A percentile compares a stretch with the other conserved stretches of the same genome.
Evolutionary conservation across 2,113 vertebrate species (phyloP).

Genomic region (Dipodomys ordii): DNA sequence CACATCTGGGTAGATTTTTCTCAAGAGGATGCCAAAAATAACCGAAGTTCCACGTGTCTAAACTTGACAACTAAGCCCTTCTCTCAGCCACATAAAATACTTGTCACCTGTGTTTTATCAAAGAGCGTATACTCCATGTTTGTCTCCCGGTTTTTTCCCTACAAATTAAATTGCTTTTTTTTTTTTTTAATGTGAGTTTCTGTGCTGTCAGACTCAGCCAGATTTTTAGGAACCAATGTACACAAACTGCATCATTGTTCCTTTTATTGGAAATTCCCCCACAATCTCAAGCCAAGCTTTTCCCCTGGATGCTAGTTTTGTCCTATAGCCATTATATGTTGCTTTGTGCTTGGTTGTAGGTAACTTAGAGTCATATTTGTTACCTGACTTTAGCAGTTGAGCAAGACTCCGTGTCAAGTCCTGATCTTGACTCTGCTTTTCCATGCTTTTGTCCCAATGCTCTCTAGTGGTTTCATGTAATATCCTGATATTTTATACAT

Average conservation of each 20-base stretch:
- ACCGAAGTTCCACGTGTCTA: background rate
- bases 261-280: background rate
- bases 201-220: background rate
- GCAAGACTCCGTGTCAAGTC: background rate
- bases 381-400: no score
- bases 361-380: background rate
- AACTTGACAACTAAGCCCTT: background rate
- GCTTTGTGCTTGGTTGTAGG: background rate
- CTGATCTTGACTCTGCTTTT: constrained; percentile 3
- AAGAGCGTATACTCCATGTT: background rate
- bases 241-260: background rate
- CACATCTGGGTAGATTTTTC: background rate
- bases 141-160: background rate
- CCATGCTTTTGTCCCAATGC: background rate
- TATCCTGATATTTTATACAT: background rate
- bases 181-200: background rate
- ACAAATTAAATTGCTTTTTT: background rate
- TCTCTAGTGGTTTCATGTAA: background rate
- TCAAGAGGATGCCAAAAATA: background rate
- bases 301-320: background rate
- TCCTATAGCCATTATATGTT: background rate
- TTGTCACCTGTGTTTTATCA: background rate
- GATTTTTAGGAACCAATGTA: background rate
- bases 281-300: background rate
- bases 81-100: background rate